phyloP scores from a whole-genome alignment of 2,113 vertebrate genomes.

The Felis catus region DNA sequence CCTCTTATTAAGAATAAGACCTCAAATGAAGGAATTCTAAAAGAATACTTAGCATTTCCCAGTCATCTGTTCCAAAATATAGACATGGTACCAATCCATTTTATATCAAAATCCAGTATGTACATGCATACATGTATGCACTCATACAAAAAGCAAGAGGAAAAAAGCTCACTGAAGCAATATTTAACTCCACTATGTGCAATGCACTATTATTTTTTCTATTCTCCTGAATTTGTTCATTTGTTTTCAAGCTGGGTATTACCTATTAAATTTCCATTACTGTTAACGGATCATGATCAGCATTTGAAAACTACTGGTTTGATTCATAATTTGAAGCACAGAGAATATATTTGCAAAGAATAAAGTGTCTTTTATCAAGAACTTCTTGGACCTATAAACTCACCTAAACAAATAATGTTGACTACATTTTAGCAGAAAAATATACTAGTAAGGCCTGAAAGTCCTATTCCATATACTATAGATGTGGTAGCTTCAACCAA shows the following conservation, averaged over 20 bases:
- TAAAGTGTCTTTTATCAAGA: not conserved
- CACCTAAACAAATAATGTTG: not conserved
- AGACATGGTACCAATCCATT: not conserved
- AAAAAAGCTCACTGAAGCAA: not conserved
- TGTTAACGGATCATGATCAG: not conserved
- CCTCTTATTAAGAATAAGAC: not conserved
- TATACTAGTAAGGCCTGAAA: not conserved
- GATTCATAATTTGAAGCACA: not conserved
- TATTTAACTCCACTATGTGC: not conserved
- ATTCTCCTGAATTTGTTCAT: not conserved
- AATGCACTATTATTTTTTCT: not conserved
- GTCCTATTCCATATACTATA: not conserved
- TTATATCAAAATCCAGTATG: slow-evolving; percentile 1
- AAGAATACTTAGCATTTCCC: not conserved
- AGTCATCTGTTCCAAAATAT: not conserved
- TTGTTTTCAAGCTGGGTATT: not conserved
- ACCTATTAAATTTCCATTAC: not conserved
- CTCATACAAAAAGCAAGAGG: not conserved
- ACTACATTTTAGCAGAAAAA: not conserved
- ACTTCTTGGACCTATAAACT: not conserved
- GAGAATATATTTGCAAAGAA: slow-evolving; percentile 13
- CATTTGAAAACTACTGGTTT: slow-evolving; percentile 7
- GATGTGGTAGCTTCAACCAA: not conserved
- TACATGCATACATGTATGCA: not conserved
- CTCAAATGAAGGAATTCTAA: not conserved